phyloP scores from a whole-genome alignment of 2,797 vertebrate species.

The Rhinella marina region DNA sequence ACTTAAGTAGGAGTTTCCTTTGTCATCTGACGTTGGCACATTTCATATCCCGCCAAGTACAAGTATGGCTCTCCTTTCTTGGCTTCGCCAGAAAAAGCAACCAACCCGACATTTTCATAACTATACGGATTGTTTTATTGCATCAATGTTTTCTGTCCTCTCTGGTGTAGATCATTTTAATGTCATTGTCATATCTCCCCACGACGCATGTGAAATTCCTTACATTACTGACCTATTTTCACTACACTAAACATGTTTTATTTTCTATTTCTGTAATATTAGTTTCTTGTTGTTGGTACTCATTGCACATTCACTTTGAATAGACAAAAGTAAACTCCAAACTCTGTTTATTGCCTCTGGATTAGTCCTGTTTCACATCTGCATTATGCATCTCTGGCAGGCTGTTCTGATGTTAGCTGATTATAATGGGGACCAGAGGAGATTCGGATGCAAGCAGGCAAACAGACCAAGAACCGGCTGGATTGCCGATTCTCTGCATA shows the following conservation, averaged over 20 bases:
- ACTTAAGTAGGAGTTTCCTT: conserved; percentile 26
- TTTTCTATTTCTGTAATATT: not conserved
- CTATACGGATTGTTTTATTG: not conserved
- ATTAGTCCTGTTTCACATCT: no score
- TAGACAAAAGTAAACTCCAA: no score
- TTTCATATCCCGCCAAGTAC: conserved; percentile 8
- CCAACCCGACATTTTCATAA: not conserved
- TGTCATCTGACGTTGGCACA: conserved; percentile 34
- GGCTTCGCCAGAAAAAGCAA: conserved; percentile 17
- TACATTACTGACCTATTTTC: not conserved
- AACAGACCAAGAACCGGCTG: no score
- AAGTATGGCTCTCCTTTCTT: conserved; percentile 36
- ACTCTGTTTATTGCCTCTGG: no score
- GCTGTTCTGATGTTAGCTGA: no score
- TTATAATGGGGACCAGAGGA: no score
- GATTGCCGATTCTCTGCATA: no score
- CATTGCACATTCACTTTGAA: not conserved
- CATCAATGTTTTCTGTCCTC: not conserved
- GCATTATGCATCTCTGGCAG: no score
- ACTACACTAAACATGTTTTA: no score
- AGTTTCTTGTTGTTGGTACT: not conserved
- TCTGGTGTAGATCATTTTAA: not conserved
- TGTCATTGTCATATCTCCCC: not conserved
- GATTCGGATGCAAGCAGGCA: no score
- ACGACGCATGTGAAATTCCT: not conserved